Base-by-base conservation (phyloP, 2,888 invertebrate species). In the Hyppa rectilinea region DNA sequence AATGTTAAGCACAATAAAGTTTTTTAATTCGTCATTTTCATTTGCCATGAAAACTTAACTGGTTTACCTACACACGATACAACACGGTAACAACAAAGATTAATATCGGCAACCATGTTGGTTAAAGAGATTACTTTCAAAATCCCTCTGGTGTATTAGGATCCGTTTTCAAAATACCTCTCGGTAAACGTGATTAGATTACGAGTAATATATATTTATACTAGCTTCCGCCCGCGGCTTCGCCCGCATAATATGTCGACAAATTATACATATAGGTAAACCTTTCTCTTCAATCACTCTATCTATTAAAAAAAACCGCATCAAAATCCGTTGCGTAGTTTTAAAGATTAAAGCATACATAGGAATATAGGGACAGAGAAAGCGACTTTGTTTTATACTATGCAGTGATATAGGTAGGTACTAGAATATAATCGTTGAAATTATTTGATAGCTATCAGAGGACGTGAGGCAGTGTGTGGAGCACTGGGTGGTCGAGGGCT, bases 401-500 rank as follows among this genome's bases (percentile, higher is more conserved):
- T n/a, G n/a, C n/a, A n/a, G n/a, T n/a, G n/a, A n/a, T 38, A 38
- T 38, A 38, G 4, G 14, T 43, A 23, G 26, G 12, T 29, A 38
- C 4, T 0, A 53, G 12, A 65, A 65, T 45, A 58, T 52, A 73
- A 73, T 53, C 26, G 3, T 36, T n/a, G n/a, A 5, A 5, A 17
- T 55, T 38, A 29, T 66, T 61, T 60, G 69, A 55, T 83, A 96
- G 96, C 90, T 96, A 49, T 94, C 96, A 4, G 96, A 96, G 82
- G 96, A 96, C 71, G 96, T 96, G 49, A 89, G 93, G 67, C 93
- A 93, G 52, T 96, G 96, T 78, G 93, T 96, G 49, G 95, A 95
- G 53, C 92, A 90, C 50, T 96, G 96, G 96, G 91, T 94, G 31
- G 86, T 91, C 0, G 95, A 95, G 53, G 96, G 96, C 9, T 96